Percentiles rank a stretch among this genome's conserved stretches.
These are phyloP conservation scores for Oreonectes daqikongensis DNA, from an alignment of 2,797 vertebrate species.

Conservation along the genomic window DNA sequence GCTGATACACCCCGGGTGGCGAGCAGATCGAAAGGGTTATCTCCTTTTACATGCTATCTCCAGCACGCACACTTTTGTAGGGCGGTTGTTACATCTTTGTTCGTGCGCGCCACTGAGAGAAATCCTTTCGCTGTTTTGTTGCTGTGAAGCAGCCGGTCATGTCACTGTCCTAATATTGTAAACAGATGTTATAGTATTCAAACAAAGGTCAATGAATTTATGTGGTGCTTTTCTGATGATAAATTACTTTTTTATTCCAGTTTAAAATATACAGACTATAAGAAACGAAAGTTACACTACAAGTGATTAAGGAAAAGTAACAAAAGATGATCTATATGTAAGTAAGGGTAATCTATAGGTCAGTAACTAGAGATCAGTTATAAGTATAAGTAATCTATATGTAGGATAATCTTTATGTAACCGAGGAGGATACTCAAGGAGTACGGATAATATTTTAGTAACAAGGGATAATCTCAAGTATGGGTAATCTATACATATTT, in stretches of 20 bases:
- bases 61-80: constrained; percentile 30
- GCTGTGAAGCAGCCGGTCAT: constrained; percentile 2
- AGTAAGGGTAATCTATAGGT: no score
- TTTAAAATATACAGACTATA: background rate
- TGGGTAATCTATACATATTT: no score
- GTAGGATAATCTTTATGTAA: no score
- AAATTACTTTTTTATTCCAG: background rate
- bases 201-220: background rate
- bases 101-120: constrained; percentile 3
- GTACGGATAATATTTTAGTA: no score
- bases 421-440: no score
- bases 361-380: no score
- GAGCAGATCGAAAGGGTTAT: constrained; percentile 30
- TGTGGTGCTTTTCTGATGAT: background rate
- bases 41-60: constrained; percentile 34
- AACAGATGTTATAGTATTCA: constrained; percentile 14
- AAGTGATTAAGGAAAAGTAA: no score
- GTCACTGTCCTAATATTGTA: background rate
- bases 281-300: background rate
- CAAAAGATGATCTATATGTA: no score
- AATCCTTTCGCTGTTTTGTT: background rate
- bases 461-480: no score
- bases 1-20: constrained; percentile 16
- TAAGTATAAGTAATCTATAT: no score
- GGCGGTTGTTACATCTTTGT: constrained; percentile 41